phyloP scores from a whole-genome alignment of 2,113 vertebrate species.

The Tragelaphus buxtoni region DNA sequence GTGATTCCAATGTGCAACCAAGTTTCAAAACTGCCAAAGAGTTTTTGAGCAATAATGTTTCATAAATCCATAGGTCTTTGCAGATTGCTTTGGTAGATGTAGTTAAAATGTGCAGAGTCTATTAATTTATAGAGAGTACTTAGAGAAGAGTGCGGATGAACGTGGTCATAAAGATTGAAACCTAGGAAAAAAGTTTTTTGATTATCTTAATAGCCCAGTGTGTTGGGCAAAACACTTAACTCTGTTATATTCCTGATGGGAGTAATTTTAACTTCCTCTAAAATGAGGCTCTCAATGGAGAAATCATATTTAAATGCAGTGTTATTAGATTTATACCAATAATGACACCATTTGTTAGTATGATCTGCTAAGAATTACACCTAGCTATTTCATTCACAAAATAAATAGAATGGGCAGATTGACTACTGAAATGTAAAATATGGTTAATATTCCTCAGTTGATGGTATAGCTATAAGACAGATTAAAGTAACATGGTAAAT shows the following conservation, averaged over 20 bases:
- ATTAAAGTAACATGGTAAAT: not conserved
- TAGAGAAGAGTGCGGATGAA: not conserved
- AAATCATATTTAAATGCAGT: constrained; percentile 41
- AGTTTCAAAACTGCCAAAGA: constrained; percentile 46
- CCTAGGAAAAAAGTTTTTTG: not conserved
- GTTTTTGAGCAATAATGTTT: constrained; percentile 39
- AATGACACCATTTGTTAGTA: constrained; percentile 30
- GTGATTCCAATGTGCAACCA: constrained; percentile 30
- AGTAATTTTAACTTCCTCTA: constrained; percentile 22
- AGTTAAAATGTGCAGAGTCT: not conserved
- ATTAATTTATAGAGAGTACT: not conserved
- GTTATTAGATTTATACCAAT: not conserved
- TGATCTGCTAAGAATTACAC: constrained; percentile 20
- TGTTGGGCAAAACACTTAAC: constrained; percentile 42
- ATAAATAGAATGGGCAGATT: constrained; percentile 35
- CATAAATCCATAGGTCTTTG: not conserved
- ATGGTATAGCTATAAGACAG: not conserved
- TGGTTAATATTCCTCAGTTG: constrained; percentile 11
- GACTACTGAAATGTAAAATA: constrained; percentile 39
- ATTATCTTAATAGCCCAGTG: not conserved
- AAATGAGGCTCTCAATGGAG: not conserved
- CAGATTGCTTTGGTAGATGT: not conserved
- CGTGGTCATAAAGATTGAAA: not conserved
- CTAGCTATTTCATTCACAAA: constrained; percentile 35
- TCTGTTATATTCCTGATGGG: constrained; percentile 27